Conservation (phyloP, 2,113 vertebrate species). For the Sarotherodon lohbergeri region DNA sequence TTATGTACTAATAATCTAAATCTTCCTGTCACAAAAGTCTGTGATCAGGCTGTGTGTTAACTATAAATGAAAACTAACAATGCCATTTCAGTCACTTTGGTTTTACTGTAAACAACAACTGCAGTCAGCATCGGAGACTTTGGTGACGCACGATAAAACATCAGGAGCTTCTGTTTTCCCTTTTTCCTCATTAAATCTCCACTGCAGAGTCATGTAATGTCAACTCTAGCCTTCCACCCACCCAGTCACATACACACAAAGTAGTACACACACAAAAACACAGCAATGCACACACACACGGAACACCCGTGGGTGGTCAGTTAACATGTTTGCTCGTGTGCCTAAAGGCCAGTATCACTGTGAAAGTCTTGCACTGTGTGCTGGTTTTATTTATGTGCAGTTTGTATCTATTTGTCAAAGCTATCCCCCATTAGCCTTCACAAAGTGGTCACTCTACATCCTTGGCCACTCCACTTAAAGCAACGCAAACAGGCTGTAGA, state of each 20-base stretch:
- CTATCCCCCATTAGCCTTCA: neutral
- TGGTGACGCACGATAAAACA: slow-evolving; percentile 10
- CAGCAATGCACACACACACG: neutral
- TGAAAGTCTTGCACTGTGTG: neutral
- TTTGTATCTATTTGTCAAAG: neutral
- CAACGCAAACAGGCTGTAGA: neutral
- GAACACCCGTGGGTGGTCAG: slow-evolving; percentile 13
- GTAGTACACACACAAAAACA: neutral
- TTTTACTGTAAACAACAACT: neutral
- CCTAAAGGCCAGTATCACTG: neutral
- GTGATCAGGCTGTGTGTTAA: neutral
- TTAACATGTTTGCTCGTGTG: slow-evolving; percentile 10
- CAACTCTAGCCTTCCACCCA: slow-evolving; percentile 8
- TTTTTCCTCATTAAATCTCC: slow-evolving; percentile 39
- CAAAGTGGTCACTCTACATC: neutral
- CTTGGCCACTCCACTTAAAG: neutral
- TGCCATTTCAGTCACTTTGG: neutral
- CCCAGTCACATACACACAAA: neutral
- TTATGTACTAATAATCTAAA: slow-evolving; percentile 3
- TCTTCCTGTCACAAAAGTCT: neutral
- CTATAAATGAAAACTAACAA: neutral
- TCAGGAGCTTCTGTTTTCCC: slow-evolving; percentile 11
- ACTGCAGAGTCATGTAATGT: slow-evolving; percentile 32
- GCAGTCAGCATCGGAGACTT: neutral
- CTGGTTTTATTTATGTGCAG: neutral